Base-by-base conservation (phyloP, 2,888 invertebrate genomes). In the Ormia ochracea region DNA sequence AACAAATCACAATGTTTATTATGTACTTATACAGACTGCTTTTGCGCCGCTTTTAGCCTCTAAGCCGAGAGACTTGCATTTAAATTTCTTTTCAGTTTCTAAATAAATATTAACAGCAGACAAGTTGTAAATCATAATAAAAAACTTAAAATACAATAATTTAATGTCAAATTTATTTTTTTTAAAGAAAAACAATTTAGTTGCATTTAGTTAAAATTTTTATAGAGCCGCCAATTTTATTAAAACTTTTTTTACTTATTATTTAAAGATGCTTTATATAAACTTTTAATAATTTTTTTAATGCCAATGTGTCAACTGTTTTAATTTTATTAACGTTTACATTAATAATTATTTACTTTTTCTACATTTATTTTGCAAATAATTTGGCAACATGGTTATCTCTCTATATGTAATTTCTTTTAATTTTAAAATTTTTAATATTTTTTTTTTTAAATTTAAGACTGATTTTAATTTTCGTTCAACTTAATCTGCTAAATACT, bases 311-410 rank as follows among this genome's bases (percentile, higher is more conserved):
- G 41, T 70, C 54, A 73, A 61, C 54, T 36, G 63, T n/a, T 68
- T 38, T 31, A 28, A 28, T 41, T 50, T 31, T 50, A 14, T 26
- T 17, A 48, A 31, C 14, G 28, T 73, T 73, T 33, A 41, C 28
- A 56, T 58, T 63, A 52, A 28, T 77, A 48, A 52, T n/a, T 66
- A 36, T 9, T 38, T 50, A 45, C 61, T 65, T 77, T 48, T 36
- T 56, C 21, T 61, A 76, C 23, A 38, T 78, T 82, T 82, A 76
- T 79, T 63, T 78, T 68, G 56, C 81, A 85, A 79, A 80, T 68
- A 81, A 84, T 87, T 86, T 86, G 86, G 86, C 86, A 85, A 86
- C 86, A 85, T 76, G 84, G 84, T 77, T 79, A 52, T 69, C 52
- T 70, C 70, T 36, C 52, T 19, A 31, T 43, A 14, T 36, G 5